Evolutionary conservation across 2,888 invertebrate genomes (phyloP).

Genomic region (Bellardia pandia): DNA sequence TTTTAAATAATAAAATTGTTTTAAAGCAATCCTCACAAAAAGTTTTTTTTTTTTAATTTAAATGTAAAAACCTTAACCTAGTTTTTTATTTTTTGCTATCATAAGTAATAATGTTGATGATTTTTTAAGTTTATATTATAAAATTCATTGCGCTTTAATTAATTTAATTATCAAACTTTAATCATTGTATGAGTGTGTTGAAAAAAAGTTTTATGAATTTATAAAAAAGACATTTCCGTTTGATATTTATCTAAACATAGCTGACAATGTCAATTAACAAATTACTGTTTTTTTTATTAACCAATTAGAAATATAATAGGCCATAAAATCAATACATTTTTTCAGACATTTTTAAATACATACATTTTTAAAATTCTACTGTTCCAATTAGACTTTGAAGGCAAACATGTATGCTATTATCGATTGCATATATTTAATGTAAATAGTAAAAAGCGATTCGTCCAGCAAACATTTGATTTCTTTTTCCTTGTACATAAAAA

Average conservation of each 20-base stretch:
- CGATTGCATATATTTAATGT: too few relatives aligned
- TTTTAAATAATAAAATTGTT: too few relatives aligned
- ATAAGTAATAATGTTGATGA: not conserved
- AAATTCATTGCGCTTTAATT: constrained; percentile 19
- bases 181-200: not conserved
- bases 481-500: too few relatives aligned
- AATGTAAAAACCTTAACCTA: constrained; percentile 33
- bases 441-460: too few relatives aligned
- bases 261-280: constrained; percentile 35
- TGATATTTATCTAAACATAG: constrained; percentile 25
- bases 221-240: constrained; percentile 39
- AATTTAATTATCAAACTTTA: constrained; percentile 24
- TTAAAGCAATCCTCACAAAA: constrained; percentile 30
- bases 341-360: not conserved
- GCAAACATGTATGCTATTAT: too few relatives aligned
- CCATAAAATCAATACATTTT: not conserved
- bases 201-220: constrained; percentile 8
- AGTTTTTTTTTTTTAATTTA: not conserved
- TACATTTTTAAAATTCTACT: too few relatives aligned
- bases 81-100: not conserved
- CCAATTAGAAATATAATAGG: constrained; percentile 13
- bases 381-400: too few relatives aligned
- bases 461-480: too few relatives aligned
- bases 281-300: constrained; percentile 25
- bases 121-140: constrained; percentile 18